These are phyloP conservation scores for Mormyrus iriodes DNA, from an alignment of 2,113 vertebrate genomes.

Conservation along the genomic window DNA sequence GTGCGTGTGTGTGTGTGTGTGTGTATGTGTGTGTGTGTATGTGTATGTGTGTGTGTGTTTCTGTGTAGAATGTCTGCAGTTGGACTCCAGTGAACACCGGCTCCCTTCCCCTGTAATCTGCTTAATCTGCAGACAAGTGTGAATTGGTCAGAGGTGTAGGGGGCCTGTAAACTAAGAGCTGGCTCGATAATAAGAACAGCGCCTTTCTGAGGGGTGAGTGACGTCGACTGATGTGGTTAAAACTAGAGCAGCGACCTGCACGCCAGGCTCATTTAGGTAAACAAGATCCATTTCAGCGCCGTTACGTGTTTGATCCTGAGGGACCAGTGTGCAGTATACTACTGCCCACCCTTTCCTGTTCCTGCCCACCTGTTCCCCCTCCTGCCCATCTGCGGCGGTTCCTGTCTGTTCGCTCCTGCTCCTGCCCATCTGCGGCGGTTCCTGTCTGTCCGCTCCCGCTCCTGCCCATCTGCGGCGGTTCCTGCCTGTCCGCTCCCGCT, in stretches of 20 bases:
- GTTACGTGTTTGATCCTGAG: conserved; percentile 26
- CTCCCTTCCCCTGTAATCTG: neutral
- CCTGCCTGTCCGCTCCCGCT: too few relatives aligned
- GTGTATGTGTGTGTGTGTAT: neutral
- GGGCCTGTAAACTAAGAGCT: conserved; percentile 1
- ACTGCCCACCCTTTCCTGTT: neutral
- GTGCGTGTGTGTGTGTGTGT: too few relatives aligned
- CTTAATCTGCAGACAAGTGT: neutral
- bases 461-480: too few relatives aligned
- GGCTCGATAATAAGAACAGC: conserved; percentile 5
- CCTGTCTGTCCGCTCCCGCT: neutral
- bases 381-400: neutral
- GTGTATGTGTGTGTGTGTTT: too few relatives aligned
- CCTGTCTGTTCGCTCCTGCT: too few relatives aligned
- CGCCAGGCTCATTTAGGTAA: conserved; percentile 27
- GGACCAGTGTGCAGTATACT: conserved; percentile 31
- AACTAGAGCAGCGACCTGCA: conserved; percentile 35
- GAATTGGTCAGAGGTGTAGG: neutral
- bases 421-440: neutral
- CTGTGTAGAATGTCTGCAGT: neutral
- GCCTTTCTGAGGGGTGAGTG: neutral
- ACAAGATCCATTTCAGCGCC: conserved; percentile 41
- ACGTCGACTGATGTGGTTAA: conserved; percentile 28
- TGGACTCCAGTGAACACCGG: neutral
- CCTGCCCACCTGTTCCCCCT: neutral